Evolutionary conservation across 2,113 vertebrate genomes (phyloP).

Genomic region (Gymnogyps californianus): DNA sequence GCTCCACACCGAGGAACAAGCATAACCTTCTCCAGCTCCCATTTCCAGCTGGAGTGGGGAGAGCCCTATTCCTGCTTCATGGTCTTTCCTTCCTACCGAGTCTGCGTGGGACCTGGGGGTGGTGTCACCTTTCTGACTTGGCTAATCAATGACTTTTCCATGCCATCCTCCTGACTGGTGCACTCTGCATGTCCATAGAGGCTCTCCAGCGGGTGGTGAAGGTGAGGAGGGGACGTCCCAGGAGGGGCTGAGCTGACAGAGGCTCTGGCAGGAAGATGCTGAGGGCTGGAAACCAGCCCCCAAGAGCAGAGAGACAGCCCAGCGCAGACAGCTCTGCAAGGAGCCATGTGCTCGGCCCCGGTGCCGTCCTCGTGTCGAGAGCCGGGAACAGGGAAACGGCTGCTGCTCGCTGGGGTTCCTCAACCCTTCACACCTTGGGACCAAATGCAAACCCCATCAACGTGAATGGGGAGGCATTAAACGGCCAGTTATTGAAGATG

Average conservation of each 20-base stretch:
- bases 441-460: not conserved
- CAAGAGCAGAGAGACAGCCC: not conserved
- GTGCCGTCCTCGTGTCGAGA: not conserved
- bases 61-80: not conserved
- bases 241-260: not conserved
- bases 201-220: not conserved
- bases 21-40: not conserved
- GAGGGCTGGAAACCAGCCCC: not conserved
- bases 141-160: not conserved
- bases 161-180: not conserved
- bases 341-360: not conserved
- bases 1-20: not conserved
- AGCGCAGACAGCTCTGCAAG: not conserved
- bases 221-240: not conserved
- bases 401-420: not conserved
- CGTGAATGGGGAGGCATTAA: not conserved
- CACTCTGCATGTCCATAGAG: fast-evolving
- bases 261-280: not conserved
- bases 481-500: not conserved
- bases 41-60: not conserved
- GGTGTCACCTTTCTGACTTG: not conserved
- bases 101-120: not conserved
- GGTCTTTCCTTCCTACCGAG: not conserved
- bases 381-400: not conserved
- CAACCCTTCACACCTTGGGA: not conserved